These are phyloP conservation scores for Reticulitermes lucifugus DNA, from an alignment of 2,888 invertebrate species.

Conservation along the genomic window DNA sequence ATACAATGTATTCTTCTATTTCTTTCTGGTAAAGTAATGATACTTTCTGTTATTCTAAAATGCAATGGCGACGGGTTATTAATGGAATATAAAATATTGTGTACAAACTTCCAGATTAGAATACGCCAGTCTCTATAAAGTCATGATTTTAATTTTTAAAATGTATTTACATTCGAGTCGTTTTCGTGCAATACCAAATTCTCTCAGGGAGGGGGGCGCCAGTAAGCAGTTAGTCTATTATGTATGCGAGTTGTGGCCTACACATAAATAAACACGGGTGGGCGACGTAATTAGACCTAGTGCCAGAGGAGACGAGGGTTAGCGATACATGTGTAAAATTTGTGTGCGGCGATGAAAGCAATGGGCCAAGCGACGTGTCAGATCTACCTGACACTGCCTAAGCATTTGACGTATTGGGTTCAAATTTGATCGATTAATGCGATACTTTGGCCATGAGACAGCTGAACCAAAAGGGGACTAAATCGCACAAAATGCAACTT, in stretches of 20 bases:
- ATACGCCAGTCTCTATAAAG: not conserved
- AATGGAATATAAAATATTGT: not conserved
- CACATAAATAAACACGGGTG: slow-evolving; percentile 5
- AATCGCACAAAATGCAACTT: too few species aligned
- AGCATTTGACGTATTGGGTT: too few species aligned
- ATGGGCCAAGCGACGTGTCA: not conserved
- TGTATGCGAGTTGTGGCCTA: not conserved
- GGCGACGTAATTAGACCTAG: slow-evolving; percentile 3
- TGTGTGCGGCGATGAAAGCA: not conserved
- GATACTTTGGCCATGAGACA: too few species aligned
- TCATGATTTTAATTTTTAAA: not conserved
- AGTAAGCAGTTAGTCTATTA: slow-evolving; percentile 22
- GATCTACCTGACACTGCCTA: not conserved
- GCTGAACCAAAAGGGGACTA: too few species aligned
- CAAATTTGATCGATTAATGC: too few species aligned
- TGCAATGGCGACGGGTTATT: not conserved
- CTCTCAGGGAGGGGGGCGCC: not conserved
- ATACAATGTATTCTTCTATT: too few species aligned
- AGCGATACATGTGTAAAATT: not conserved
- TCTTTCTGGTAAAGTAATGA: too few species aligned
- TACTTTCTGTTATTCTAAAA: too few species aligned
- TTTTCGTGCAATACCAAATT: not conserved
- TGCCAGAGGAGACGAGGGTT: not conserved
- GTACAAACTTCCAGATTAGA: not conserved
- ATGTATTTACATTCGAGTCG: not conserved